Conservation (phyloP, 2,888 invertebrate species). For the Hofmannophila pseudospretella region DNA sequence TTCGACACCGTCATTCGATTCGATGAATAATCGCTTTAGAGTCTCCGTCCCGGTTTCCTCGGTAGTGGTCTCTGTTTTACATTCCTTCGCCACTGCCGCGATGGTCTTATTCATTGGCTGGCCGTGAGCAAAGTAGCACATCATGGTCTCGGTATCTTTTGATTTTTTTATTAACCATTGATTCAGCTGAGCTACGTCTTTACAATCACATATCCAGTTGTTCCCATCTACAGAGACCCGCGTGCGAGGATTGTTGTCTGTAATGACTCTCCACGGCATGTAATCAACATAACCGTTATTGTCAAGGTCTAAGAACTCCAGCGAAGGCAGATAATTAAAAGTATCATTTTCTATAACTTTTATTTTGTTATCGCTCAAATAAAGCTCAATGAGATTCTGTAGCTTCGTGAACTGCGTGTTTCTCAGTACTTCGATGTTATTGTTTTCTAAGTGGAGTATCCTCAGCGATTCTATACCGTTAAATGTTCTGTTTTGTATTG, state of each 20-base stretch:
- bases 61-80: constrained; percentile 81
- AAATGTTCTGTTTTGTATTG: constrained; percentile 88
- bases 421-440: constrained; percentile 82
- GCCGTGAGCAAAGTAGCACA: constrained; percentile 79
- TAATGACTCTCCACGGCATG: constrained; percentile 84
- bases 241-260: constrained; percentile 81
- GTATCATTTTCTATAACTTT: constrained; percentile 85
- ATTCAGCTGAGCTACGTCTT: constrained; percentile 82
- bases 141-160: constrained; percentile 81
- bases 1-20: constrained; percentile 81
- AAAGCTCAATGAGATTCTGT: constrained; percentile 84
- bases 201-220: constrained; percentile 91
- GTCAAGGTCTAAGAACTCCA: constrained; percentile 85
- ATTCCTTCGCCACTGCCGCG: constrained; percentile 68
- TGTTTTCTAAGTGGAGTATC: constrained; percentile 87
- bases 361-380: constrained; percentile 87
- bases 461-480: constrained; percentile 86
- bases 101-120: constrained; percentile 72
- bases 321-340: constrained; percentile 83
- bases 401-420: constrained; percentile 89
- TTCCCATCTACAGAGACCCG: constrained; percentile 86
- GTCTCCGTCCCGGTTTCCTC: constrained; percentile 79
- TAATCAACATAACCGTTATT: constrained; percentile 88
- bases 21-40: constrained; percentile 77
- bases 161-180: constrained; percentile 84